These are phyloP conservation scores for Drosophila saltans DNA, from an alignment of 1,140 invertebrate species.

Conservation along the genomic window DNA sequence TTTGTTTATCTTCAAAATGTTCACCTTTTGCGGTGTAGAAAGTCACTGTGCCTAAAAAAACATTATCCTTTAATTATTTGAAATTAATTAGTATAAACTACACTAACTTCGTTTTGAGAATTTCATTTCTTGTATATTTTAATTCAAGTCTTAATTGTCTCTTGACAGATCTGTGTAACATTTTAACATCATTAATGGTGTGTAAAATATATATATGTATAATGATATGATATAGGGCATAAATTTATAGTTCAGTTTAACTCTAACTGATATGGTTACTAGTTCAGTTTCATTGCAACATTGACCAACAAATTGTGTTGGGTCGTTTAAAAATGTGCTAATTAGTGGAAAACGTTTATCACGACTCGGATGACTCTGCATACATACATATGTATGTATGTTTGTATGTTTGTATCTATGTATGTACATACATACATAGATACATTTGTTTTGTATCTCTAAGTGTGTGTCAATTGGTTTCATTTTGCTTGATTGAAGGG, in stretches of 20 bases:
- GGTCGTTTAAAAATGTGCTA: constrained; percentile 58
- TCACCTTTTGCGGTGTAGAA: too few species aligned
- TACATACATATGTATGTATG: not conserved
- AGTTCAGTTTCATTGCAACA: constrained; percentile 20
- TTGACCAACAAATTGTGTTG: constrained; percentile 45
- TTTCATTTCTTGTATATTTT: too few species aligned
- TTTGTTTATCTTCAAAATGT: too few species aligned
- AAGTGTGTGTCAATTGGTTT: constrained; percentile 40
- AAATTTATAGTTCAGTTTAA: constrained; percentile 34
- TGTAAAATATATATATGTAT: not conserved
- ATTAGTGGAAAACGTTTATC: constrained; percentile 74
- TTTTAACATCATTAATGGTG: not conserved
- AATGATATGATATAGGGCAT: not conserved
- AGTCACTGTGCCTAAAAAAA: too few species aligned
- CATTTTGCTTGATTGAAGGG: constrained; percentile 54
- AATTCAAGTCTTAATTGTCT: too few species aligned
- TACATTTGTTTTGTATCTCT: constrained; percentile 6
- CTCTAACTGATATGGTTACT: constrained; percentile 17
- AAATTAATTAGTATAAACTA: too few species aligned
- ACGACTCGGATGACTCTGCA: constrained; percentile 17
- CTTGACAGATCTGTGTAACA: too few species aligned
- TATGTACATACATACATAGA: not conserved
- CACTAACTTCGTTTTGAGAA: too few species aligned
- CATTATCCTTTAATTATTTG: too few species aligned
- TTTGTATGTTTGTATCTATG: not conserved